Conservation (phyloP, 92 coral and sea anemone genomes). For the Paragorgia papillata region DNA sequence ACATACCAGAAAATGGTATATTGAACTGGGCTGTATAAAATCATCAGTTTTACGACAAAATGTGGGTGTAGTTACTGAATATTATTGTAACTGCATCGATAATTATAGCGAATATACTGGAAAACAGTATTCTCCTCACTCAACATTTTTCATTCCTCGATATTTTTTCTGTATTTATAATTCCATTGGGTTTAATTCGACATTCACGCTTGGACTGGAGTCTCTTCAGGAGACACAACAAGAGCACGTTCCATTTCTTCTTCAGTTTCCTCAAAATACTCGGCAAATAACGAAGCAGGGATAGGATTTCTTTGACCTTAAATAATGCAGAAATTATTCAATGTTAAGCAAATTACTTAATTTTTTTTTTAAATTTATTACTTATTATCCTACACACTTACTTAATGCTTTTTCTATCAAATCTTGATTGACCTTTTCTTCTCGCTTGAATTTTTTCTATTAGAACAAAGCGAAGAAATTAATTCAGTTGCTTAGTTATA, state of each 20-base stretch:
- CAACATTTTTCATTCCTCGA: neutral
- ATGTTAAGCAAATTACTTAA: no score
- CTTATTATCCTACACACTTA: constrained; percentile 41
- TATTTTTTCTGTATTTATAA: neutral
- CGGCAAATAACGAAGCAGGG: constrained; percentile 35
- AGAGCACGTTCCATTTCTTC: constrained; percentile 28
- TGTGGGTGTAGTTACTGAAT: no score
- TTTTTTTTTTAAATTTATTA: neutral
- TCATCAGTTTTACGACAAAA: no score
- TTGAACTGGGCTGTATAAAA: no score
- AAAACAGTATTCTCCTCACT: no score
- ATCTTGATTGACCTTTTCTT: constrained; percentile 76
- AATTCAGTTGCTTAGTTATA: no score
- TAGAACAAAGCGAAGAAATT: constrained; percentile 6
- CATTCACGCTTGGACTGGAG: constrained; percentile 8
- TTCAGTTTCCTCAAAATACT: constrained; percentile 30
- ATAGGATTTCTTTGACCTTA: constrained; percentile 26
- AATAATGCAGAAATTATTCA: neutral
- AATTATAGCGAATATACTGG: no score
- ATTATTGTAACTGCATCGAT: no score
- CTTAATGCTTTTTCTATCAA: constrained; percentile 84
- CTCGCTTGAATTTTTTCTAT: constrained; percentile 92
- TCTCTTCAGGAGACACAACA: neutral
- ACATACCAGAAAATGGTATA: no score
- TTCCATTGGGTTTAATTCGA: neutral